Conservation (phyloP, 2,113 vertebrate species). For the Pontoporia blainvillei region DNA sequence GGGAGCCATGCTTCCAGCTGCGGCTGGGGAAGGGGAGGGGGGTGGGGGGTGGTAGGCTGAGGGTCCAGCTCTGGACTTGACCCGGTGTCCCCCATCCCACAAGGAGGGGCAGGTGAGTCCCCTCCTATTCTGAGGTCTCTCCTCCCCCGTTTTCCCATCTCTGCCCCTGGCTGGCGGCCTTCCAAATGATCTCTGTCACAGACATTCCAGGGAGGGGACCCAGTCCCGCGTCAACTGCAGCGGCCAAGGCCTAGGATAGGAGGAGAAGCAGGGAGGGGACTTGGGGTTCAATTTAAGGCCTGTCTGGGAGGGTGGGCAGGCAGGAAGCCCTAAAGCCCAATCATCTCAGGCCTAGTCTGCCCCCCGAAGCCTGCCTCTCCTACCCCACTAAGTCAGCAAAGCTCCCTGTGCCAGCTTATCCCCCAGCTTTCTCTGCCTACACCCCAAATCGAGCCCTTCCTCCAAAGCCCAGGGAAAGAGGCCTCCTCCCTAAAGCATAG, state of each 20-base stretch:
- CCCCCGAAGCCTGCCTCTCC: background rate
- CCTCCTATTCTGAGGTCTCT: background rate
- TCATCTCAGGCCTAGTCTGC: background rate
- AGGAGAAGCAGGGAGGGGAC: background rate
- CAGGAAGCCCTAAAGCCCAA: background rate
- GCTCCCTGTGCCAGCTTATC: background rate
- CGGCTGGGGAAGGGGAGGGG: too few relatives aligned
- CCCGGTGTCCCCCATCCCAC: background rate
- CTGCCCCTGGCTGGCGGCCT: background rate
- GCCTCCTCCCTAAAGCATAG: background rate
- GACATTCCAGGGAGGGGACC: background rate
- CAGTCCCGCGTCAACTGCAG: background rate
- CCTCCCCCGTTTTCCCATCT: background rate
- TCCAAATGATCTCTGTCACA: background rate
- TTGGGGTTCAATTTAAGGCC: background rate
- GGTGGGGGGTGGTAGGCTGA: background rate
- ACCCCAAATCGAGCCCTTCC: background rate
- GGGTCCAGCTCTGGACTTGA: background rate
- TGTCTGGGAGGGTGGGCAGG: background rate
- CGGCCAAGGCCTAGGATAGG: background rate
- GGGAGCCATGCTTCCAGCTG: background rate
- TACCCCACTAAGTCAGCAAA: background rate
- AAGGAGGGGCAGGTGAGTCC: background rate
- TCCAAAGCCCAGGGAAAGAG: background rate
- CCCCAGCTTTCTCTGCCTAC: background rate